Conservation (phyloP, 1,140 invertebrate genomes). For the Forficula auricularia region DNA sequence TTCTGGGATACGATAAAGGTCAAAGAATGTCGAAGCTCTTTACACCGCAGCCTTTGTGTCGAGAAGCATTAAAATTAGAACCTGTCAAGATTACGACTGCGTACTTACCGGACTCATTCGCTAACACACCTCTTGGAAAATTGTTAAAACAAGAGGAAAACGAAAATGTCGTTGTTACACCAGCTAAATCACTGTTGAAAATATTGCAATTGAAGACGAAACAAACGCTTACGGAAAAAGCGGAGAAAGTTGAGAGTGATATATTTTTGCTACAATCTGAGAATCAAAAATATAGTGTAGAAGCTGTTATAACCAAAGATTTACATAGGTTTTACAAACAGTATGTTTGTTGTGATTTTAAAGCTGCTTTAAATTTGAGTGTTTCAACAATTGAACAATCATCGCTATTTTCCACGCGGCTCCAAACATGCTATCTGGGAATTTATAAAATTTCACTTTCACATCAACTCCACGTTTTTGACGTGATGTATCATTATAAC, state of each 20-base stretch:
- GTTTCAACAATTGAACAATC: slow-evolving; percentile 7
- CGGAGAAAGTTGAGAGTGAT: slow-evolving; percentile 5
- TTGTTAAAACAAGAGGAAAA: slow-evolving; percentile 8
- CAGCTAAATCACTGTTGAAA: slow-evolving; percentile 5
- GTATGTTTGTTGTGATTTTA: not conserved
- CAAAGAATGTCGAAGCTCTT: slow-evolving; percentile 5
- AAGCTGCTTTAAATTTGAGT: not conserved
- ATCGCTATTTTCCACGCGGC: no score
- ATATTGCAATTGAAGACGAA: not conserved
- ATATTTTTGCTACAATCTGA: slow-evolving; percentile 6
- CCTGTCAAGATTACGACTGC: slow-evolving; percentile 1
- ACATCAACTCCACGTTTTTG: no score
- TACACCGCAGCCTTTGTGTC: not conserved
- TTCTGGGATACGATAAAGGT: slow-evolving; percentile 9
- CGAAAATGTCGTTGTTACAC: slow-evolving; percentile 4
- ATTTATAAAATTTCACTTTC: no score
- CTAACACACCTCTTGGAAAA: not conserved
- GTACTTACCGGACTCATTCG: not conserved
- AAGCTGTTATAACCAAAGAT: not conserved
- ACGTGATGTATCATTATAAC: no score
- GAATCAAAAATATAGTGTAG: not conserved
- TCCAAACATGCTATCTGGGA: no score
- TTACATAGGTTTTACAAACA: slow-evolving; percentile 2
- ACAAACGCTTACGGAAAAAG: not conserved
- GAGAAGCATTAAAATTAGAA: slow-evolving; percentile 6